These are phyloP conservation scores for Aramus guarauna DNA, from an alignment of 2,113 vertebrate genomes.

Conservation along the genomic window DNA sequence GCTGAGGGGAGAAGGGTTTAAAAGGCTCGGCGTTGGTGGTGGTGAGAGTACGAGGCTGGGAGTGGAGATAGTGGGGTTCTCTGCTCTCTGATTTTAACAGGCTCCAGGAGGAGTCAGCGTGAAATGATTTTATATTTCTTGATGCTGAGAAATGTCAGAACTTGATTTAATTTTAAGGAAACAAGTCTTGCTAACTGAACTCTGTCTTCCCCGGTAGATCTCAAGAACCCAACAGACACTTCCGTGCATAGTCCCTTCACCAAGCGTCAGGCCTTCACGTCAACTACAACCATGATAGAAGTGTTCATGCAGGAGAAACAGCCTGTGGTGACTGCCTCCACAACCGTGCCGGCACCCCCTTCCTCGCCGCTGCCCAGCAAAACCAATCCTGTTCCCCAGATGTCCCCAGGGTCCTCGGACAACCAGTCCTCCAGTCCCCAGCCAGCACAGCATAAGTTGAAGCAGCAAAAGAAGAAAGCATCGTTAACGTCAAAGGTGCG, in stretches of 20 bases:
- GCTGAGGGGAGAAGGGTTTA: neutral
- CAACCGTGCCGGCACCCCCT: constrained; percentile 75
- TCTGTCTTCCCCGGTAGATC: constrained; percentile 70
- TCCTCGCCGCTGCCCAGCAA: constrained; percentile 82
- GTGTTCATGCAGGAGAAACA: constrained; percentile 94
- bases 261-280: constrained; percentile 90
- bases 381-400: constrained; percentile 76
- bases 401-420: constrained; percentile 90
- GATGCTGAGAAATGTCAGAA: neutral
- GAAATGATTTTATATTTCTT: neutral
- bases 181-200: neutral
- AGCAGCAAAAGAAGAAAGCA: constrained; percentile 93
- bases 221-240: constrained; percentile 86
- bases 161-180: neutral
- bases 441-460: constrained; percentile 93
- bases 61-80: neutral
- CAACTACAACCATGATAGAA: constrained; percentile 90
- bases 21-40: fast-evolving
- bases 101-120: neutral
- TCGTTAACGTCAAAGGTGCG: constrained; percentile 91
- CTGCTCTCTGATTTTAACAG: neutral
- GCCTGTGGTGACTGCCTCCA: constrained; percentile 74
- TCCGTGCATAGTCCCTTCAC: constrained; percentile 85
- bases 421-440: constrained; percentile 95
- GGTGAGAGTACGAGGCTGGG: neutral